Percentiles rank a stretch among this genome's conserved stretches.
These are phyloP conservation scores for Carollia perspicillata DNA, from an alignment of 2,113 vertebrate genomes.

Conservation along the genomic window DNA sequence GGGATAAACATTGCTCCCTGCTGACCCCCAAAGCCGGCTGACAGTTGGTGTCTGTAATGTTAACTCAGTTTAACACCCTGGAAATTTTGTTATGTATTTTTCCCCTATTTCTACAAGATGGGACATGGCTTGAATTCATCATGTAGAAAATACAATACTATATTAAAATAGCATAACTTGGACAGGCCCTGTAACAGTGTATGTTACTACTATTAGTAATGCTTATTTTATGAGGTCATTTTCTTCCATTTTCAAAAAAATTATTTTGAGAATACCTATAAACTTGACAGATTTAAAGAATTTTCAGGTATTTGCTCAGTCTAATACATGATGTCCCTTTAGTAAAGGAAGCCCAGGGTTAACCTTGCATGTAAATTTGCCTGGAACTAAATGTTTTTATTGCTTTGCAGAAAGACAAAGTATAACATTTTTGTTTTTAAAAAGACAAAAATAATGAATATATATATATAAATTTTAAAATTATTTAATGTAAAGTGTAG, in stretches of 20 bases:
- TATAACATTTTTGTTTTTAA: not conserved
- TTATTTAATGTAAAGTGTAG: constrained; percentile 67
- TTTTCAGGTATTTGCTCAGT: constrained; percentile 19
- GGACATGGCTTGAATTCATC: constrained; percentile 35
- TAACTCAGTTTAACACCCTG: constrained; percentile 57
- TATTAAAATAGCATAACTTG: constrained; percentile 47
- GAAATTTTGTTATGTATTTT: constrained; percentile 48
- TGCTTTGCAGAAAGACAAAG: not conserved
- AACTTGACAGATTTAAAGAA: not conserved
- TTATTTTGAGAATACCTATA: not conserved
- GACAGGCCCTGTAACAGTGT: not conserved
- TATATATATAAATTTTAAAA: not conserved
- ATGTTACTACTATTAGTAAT: not conserved
- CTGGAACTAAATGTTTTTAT: not conserved
- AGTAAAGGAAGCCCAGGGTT: constrained; percentile 23
- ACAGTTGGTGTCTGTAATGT: constrained; percentile 47
- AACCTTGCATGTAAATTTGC: not conserved
- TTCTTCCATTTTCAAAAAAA: not conserved
- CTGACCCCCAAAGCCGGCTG: constrained; percentile 46
- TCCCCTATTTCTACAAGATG: constrained; percentile 57
- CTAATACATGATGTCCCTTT: not conserved
- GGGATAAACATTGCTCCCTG: constrained; percentile 56
- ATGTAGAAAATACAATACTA: constrained; percentile 67
- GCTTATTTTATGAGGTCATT: not conserved
- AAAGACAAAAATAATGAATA: constrained; percentile 18